These are phyloP conservation scores for Hypomecis atomaria DNA, from an alignment of 2,888 invertebrate species.

Conservation along the genomic window DNA sequence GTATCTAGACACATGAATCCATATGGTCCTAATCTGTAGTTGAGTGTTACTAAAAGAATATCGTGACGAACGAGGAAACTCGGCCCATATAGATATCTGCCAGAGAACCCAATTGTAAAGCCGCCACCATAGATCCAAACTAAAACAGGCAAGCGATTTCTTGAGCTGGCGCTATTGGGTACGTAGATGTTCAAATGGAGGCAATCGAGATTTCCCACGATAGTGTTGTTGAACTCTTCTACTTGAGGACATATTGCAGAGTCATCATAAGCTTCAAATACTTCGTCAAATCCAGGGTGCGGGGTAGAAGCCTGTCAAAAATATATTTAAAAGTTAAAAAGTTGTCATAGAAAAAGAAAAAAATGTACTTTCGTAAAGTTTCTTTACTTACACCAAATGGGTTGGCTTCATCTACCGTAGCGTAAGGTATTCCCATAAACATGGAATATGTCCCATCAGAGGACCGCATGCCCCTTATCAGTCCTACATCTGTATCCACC, in stretches of 20 bases:
- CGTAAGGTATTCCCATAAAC: constrained; percentile 70
- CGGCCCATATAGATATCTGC: constrained; percentile 54
- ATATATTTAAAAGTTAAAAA: background rate
- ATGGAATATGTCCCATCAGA: constrained; percentile 61
- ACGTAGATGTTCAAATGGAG: constrained; percentile 62
- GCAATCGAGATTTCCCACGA: constrained; percentile 58
- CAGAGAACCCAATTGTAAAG: constrained; percentile 51
- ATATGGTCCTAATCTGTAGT: constrained; percentile 65
- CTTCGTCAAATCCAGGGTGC: constrained; percentile 51
- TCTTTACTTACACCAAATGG: constrained; percentile 67
- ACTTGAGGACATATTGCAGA: constrained; percentile 62
- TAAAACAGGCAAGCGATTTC: constrained; percentile 57
- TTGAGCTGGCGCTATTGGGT: constrained; percentile 54
- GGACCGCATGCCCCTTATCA: constrained; percentile 58
- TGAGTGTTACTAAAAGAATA: constrained; percentile 62
- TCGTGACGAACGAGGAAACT: constrained; percentile 59
- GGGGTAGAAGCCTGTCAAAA: constrained; percentile 54
- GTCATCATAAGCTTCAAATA: constrained; percentile 63
- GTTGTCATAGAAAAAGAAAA: no score
- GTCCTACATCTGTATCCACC: constrained; percentile 58
- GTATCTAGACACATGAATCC: constrained; percentile 67
- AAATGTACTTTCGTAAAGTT: background rate
- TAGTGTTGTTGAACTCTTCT: constrained; percentile 47
- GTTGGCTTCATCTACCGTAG: constrained; percentile 53
- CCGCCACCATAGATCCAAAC: constrained; percentile 65